A percentile compares a stretch with the other conserved stretches of the same genome.
These are phyloP conservation scores for Melipona quadrifasciata DNA, from an alignment of 1,140 invertebrate genomes.

Conservation along the genomic window DNA sequence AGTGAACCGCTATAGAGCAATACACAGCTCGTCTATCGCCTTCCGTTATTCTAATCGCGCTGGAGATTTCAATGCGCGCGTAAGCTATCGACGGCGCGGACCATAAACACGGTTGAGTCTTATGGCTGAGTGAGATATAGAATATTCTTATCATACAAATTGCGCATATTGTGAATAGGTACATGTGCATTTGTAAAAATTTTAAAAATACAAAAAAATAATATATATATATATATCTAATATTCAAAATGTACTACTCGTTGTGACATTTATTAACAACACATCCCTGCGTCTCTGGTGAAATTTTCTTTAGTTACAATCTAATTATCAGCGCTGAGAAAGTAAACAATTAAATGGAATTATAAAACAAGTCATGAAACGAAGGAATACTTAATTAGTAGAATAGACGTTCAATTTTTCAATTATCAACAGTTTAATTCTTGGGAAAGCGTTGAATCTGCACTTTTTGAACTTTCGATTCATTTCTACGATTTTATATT, in stretches of 20 bases:
- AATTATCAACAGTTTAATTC: not conserved
- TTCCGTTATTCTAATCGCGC: slow-evolving; percentile 76
- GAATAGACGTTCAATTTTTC: not conserved
- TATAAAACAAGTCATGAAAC: not conserved
- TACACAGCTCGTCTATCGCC: slow-evolving; percentile 67
- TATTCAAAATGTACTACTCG: no score
- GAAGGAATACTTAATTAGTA: not conserved
- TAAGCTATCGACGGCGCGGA: not conserved
- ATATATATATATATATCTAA: no score
- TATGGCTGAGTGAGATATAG: not conserved
- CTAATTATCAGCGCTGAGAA: not conserved
- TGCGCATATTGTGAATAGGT: no score
- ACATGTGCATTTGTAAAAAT: no score
- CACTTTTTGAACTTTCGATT: not conserved
- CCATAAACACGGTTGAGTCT: not conserved
- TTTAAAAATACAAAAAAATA: no score
- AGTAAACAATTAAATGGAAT: not conserved
- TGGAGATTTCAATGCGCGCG: slow-evolving; percentile 54
- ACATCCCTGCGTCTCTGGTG: no score
- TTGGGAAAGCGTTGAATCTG: no score
- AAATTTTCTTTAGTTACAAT: no score
- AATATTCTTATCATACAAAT: not conserved
- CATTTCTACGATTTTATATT: not conserved
- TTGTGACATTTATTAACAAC: no score
- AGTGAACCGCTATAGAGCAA: slow-evolving; percentile 61